phyloP scores from a whole-genome alignment of 1,140 invertebrate genomes.

The Asbolus verrucosus region DNA sequence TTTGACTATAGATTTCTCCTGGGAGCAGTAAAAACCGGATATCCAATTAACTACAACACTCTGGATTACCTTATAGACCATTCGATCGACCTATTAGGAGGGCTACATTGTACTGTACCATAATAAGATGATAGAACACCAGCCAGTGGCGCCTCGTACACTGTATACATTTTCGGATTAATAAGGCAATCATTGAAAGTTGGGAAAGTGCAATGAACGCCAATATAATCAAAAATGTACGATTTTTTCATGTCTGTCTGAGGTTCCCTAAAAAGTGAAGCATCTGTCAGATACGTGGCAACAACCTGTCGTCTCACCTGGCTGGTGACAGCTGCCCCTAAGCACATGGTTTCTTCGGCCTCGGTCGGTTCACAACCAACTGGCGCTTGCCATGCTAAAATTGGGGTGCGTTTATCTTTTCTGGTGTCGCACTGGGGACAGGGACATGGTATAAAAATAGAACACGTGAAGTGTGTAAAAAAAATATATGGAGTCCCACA shows the following conservation, averaged over 20 bases:
- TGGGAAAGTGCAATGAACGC: too few relatives aligned
- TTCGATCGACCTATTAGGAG: too few relatives aligned
- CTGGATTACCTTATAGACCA: neutral
- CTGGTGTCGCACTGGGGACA: too few relatives aligned
- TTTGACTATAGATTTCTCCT: neutral
- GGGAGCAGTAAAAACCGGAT: neutral
- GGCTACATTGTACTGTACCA: too few relatives aligned
- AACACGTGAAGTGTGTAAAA: neutral
- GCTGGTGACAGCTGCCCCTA: conserved; percentile 40
- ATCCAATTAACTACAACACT: neutral
- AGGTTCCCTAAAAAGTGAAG: conserved; percentile 6
- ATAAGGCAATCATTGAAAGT: too few relatives aligned
- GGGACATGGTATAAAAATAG: conserved; percentile 1
- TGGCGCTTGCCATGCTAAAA: conserved; percentile 33
- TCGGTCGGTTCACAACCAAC: too few relatives aligned
- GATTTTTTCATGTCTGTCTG: too few relatives aligned
- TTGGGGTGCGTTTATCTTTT: conserved; percentile 15
- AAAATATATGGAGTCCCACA: neutral
- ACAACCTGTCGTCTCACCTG: conserved; percentile 48
- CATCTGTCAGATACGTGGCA: conserved; percentile 43
- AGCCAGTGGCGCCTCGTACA: conserved; percentile 7
- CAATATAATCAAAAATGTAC: too few relatives aligned
- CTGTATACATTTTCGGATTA: too few relatives aligned
- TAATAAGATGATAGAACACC: too few relatives aligned
- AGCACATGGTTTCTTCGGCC: conserved; percentile 24